Evolutionary conservation across 2,888 invertebrate species (phyloP), one percentile per base, ranked within the genome.

Genomic region (Tricholauxania praeusta): DNA sequence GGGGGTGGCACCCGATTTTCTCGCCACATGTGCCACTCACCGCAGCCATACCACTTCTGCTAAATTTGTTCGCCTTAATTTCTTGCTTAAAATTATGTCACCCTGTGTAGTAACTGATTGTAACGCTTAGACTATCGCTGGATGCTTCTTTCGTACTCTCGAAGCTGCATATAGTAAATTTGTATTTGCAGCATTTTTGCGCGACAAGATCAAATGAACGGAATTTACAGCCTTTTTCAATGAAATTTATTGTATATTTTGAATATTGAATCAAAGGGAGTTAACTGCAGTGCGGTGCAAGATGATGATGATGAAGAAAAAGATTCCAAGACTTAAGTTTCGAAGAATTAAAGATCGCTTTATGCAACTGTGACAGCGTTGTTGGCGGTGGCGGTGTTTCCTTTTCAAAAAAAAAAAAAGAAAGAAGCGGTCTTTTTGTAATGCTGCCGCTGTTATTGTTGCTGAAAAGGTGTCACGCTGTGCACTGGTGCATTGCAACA

Each of bases 391-490:
- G 12, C 19, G 48, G 19, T 51, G 64, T 10, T 15, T n/a, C 19
- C n/a, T 28, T 19, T 63, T 63, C 53, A 22, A 19, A 14, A 17
- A 49, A 10, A 60, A 28, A 14, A 64, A 49, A 10, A 60, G 14
- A 14, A 64, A 49, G 47, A 47, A 55, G 22, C 4, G 19, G 5
- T 12, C 48, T 51, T 69, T 32, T 39, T 39, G 39, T 39, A 39
- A 52, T 49, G 32, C 60, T 57, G 48, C 32, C 32, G 48, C 12
- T 71, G 68, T 60, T 71, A 47, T 53, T 63, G 12, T 72, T 72
- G 63, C 28, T 60, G 63, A 8, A 15, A 70, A 73, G 64, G 75
- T 72, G 60, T 74, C 71, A 71, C 66, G 75, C 55, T 67, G 72
- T 52, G 65, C 17, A 19, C 64, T 49, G 47, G 55, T 68, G 51